Evolutionary conservation across 2,797 vertebrate genomes (phyloP).

Genomic region (Lerista edwardsae): DNA sequence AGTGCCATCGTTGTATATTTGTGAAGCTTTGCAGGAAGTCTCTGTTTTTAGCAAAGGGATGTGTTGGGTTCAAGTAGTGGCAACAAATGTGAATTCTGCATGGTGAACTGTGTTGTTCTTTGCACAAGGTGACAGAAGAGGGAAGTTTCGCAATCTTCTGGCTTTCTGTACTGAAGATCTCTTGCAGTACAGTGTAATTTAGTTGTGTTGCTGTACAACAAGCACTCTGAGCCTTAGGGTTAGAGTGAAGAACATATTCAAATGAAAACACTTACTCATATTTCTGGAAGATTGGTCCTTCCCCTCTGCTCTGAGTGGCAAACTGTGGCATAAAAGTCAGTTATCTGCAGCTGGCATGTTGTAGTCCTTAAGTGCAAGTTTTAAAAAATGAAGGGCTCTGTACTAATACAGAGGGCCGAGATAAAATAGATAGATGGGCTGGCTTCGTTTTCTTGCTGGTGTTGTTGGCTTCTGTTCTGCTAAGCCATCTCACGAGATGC

Average conservation of each 20-base stretch:
- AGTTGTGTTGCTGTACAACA: constrained; percentile 45
- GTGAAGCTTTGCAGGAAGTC: neutral
- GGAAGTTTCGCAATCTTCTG: constrained; percentile 53
- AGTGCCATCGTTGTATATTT: neutral
- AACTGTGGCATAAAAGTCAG: constrained; percentile 17
- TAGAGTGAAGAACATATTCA: constrained; percentile 26
- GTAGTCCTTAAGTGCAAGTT: constrained; percentile 26
- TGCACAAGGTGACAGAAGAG: neutral
- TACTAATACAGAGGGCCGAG: neutral
- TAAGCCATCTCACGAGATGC: neutral
- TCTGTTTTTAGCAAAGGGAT: too few relatives aligned
- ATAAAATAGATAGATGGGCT: constrained; percentile 2
- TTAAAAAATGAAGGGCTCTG: neutral
- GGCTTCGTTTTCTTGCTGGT: neutral
- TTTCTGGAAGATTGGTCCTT: constrained; percentile 67
- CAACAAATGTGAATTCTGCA: too few relatives aligned
- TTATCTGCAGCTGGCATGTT: constrained; percentile 18
- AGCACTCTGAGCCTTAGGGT: constrained; percentile 21
- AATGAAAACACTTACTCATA: constrained; percentile 52
- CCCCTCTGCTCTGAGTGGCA: constrained; percentile 8
- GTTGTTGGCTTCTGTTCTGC: neutral
- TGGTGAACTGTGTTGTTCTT: neutral
- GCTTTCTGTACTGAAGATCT: constrained; percentile 48
- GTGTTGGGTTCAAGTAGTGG: too few relatives aligned
- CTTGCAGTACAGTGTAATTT: constrained; percentile 56